Evolutionary conservation across 2,888 invertebrate genomes (phyloP), one percentile per base, ranked within the genome.

Genomic region (Melolontha melolontha): DNA sequence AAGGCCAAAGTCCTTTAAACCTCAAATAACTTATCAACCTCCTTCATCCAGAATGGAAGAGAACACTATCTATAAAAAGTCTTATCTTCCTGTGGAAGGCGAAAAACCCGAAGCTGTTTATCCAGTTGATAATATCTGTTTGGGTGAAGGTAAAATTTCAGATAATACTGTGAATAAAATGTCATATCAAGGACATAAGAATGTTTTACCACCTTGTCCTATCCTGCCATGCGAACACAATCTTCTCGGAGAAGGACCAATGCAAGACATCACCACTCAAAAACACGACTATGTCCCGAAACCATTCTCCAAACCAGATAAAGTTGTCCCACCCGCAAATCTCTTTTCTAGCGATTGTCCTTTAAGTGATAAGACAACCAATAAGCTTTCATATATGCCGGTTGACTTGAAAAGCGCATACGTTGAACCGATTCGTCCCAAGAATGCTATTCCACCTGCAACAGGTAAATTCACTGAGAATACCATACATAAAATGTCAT

Each of bases 271-370:
- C 69, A 92, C 92, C 1, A 92, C 92, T 0, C 89, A 91, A 73
- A 90, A 91, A 44, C 91, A 91, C 78, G 92, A 92, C 83, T 92
- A 85, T 77, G 89, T 90, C 34, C 87, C 89, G 0, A 91, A 90
- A 75, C 88, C 89, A 0, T 84, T 84, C 69, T 85, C 84, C 0
- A 79, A 85, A 59, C 80, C 86, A 0, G 83, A 83, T 59, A 84
- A 86, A 0, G 79, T 86, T 0, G 72, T 72, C 22, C 83, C 83
- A 0, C 70, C 73, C 7, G 71, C 77, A 1, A 81, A 82, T 71
- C 72, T 84, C 1, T 81, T 75, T 72, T 75, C 81, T 0, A 82
- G 82, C 17, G 81, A 83, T 63, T 81, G 81, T 70, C 82, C 84
- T 6, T 74, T 87, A 47, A 81, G 84, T 16, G 82, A 85, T 54